phyloP scores from a whole-genome alignment of 2,888 invertebrate genomes.

The Drosophila recens region DNA sequence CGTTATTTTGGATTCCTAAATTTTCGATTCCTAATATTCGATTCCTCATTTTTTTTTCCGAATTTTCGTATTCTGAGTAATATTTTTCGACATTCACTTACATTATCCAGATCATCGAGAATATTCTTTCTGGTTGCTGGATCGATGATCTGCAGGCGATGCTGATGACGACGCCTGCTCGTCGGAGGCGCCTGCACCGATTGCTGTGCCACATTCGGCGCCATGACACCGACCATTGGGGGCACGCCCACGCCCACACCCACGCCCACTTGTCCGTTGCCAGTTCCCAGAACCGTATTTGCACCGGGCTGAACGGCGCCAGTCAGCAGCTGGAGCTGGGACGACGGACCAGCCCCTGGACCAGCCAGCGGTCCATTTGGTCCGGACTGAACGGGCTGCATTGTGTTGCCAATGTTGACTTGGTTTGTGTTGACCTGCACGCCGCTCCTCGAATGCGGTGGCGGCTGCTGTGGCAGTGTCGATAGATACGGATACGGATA shows the following conservation, averaged over 20 bases:
- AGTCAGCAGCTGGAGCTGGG: slow-evolving; percentile 74
- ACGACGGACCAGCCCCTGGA: slow-evolving; percentile 70
- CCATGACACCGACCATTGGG: slow-evolving; percentile 75
- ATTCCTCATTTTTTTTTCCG: no score
- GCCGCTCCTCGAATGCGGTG: slow-evolving; percentile 77
- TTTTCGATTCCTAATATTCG: no score
- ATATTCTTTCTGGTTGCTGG: slow-evolving; percentile 85
- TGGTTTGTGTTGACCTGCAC: slow-evolving; percentile 73
- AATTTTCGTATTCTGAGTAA: no score
- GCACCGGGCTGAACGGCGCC: slow-evolving; percentile 84
- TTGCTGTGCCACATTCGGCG: slow-evolving; percentile 59
- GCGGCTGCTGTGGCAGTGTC: slow-evolving; percentile 67
- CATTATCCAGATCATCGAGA: slow-evolving; percentile 83
- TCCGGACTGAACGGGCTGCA: slow-evolving; percentile 80
- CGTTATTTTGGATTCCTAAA: no score
- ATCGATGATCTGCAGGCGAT: slow-evolving; percentile 85
- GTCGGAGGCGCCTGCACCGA: slow-evolving; percentile 59
- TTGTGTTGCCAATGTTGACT: slow-evolving; percentile 68
- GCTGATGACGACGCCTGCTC: slow-evolving; percentile 81
- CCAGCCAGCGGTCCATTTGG: slow-evolving; percentile 78
- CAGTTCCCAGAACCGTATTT: slow-evolving; percentile 83
- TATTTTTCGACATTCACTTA: slow-evolving; percentile 4
- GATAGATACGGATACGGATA: slow-evolving; percentile 69
- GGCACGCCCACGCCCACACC: slow-evolving; percentile 55
- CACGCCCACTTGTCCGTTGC: slow-evolving; percentile 65